These are phyloP conservation scores for Gastrophysa polygoni DNA, from an alignment of 2,888 invertebrate species.

Conservation along the genomic window DNA sequence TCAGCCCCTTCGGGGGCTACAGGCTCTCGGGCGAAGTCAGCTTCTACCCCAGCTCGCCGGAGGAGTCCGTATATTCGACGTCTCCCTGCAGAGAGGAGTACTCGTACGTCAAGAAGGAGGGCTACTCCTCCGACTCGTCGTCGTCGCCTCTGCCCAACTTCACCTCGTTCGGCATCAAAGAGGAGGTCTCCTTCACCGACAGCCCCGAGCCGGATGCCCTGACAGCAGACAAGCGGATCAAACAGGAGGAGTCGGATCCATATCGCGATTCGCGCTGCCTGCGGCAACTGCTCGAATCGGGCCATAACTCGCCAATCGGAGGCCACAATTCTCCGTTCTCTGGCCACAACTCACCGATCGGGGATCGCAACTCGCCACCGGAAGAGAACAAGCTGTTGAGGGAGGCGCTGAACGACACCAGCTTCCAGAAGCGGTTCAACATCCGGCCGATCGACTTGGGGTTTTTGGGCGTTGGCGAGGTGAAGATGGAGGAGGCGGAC, in stretches of 20 bases:
- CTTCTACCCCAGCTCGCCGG: constrained; percentile 59
- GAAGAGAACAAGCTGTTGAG: constrained; percentile 78
- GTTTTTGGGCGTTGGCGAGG: constrained; percentile 59
- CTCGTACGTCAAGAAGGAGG: constrained; percentile 60
- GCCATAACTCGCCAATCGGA: constrained; percentile 41
- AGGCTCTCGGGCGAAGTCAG: constrained; percentile 59
- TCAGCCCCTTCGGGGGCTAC: constrained; percentile 60
- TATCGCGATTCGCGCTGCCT: constrained; percentile 49
- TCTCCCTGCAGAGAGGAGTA: constrained; percentile 62
- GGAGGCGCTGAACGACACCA: constrained; percentile 82
- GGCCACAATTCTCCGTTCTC: constrained; percentile 30
- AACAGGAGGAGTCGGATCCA: constrained; percentile 65
- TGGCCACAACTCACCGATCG: constrained; percentile 42
- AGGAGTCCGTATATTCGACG: constrained; percentile 62
- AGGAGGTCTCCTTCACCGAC: constrained; percentile 54
- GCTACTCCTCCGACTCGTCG: constrained; percentile 61
- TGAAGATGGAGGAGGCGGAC: constrained; percentile 74
- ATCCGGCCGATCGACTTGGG: constrained; percentile 77
- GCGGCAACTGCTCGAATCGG: constrained; percentile 45
- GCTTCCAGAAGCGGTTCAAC: constrained; percentile 84
- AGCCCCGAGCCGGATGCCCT: constrained; percentile 49
- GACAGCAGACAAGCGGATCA: constrained; percentile 65
- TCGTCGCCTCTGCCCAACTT: constrained; percentile 58
- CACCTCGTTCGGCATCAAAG: constrained; percentile 60
- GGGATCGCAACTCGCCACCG: constrained; percentile 48